A percentile compares a stretch with the other conserved stretches of the same genome.
These are phyloP conservation scores for Hemibagrus wyckioides DNA, from an alignment of 2,113 vertebrate species.

Conservation along the genomic window DNA sequence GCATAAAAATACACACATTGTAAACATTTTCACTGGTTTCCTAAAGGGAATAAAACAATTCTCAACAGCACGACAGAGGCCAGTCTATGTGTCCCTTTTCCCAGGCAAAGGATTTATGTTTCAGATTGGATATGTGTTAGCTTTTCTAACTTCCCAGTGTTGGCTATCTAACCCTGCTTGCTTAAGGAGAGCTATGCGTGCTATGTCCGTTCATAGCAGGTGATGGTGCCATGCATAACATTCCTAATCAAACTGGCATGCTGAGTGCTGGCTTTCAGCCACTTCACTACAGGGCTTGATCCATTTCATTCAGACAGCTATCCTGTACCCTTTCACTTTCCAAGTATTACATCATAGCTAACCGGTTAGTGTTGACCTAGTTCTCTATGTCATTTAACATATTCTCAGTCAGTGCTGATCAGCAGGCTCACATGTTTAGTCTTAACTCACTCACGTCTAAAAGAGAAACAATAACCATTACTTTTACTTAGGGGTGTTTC, in stretches of 20 bases:
- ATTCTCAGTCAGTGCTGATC: constrained; percentile 6
- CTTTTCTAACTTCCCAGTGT: not conserved
- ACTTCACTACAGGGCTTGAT: constrained; percentile 21
- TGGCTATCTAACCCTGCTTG: not conserved
- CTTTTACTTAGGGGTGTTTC: not conserved
- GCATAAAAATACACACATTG: not conserved
- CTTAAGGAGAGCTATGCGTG: constrained; percentile 28
- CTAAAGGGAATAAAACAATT: not conserved
- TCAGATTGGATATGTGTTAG: constrained; percentile 1
- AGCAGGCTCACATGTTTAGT: not conserved
- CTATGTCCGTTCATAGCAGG: constrained; percentile 43
- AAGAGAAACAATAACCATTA: not conserved
- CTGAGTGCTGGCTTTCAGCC: constrained; percentile 39
- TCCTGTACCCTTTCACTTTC: constrained; percentile 16
- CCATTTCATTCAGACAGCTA: constrained; percentile 36
- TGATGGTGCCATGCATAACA: constrained; percentile 13
- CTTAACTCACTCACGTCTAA: not conserved
- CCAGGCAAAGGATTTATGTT: not conserved
- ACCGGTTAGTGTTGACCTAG: not conserved
- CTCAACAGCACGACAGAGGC: not conserved
- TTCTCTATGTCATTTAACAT: not conserved
- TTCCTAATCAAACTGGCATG: constrained; percentile 21
- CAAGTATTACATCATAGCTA: constrained; percentile 15
- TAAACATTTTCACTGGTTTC: not conserved
- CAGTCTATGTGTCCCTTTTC: not conserved